Evolutionary conservation across 2,888 invertebrate genomes (phyloP), one percentile per base, ranked within the genome.

Genomic region (Coleophora deauratella): DNA sequence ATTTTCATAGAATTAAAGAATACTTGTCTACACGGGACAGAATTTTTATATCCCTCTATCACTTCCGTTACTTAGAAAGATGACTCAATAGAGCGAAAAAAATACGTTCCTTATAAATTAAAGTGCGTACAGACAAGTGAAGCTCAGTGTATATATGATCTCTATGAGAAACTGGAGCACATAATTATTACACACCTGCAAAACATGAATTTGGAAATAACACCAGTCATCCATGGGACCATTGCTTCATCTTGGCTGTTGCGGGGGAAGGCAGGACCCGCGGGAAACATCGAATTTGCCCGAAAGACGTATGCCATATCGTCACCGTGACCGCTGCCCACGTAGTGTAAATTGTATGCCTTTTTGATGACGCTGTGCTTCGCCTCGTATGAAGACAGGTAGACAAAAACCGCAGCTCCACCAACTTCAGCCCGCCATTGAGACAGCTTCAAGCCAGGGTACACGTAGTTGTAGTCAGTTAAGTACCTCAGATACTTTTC

Each of bases 251-350:
- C 72, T 2, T 47, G 44, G 9, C 28, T 49, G 2, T 51, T 38
- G 1, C 57, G 53, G 6, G 55, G 51, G n/a, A 44, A 46, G 9
- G 60, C 52, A 1, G 44, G 41, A 8, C 55, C 48, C 1, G 43
- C 30, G 1, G 50, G 54, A 21, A 66, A 43, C 40, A 69, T 34
- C 2, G 57, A 53, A 44, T 63, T 62, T 2, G 46, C 45, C 9
- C 55, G 48, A 37, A 87, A 86, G 1, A 87, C 50, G 37, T 76
- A 79, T 1, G 77, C 71, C 54, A 86, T 52, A 50, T 87, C 87
- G 49, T 87, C 87, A 6, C 77, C 71, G 40, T 87, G 87, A 3
- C 51, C 43, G 0, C 43, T 40, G 14, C 81, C 84, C 2, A 69
- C 62, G n/a, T 80, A 54, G 1, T 72, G 36, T 11, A 55, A 27